These are phyloP conservation scores for Papilio dardanus DNA, from an alignment of 1,140 invertebrate genomes.

Conservation along the genomic window DNA sequence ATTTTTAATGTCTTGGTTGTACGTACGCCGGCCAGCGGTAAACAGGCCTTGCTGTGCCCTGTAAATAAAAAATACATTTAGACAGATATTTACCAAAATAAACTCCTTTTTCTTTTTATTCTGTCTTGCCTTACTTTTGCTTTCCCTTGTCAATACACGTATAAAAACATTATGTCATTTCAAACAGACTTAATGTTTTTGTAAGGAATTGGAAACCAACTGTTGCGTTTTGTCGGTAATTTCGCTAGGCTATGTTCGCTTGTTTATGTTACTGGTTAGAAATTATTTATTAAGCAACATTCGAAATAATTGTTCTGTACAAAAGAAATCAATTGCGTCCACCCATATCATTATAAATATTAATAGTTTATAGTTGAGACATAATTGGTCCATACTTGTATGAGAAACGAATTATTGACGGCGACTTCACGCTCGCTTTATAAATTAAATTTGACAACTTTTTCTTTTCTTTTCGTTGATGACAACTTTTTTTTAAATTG, in stretches of 20 bases:
- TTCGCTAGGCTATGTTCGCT: background rate
- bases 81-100: background rate
- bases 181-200: no score
- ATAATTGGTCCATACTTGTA: background rate
- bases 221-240: background rate
- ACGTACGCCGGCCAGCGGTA: slow-evolving; percentile 66
- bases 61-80: slow-evolving; percentile 43
- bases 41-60: slow-evolving; percentile 53
- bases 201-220: no score
- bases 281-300: background rate
- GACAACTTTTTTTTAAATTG: no score
- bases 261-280: background rate
- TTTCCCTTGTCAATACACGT: no score
- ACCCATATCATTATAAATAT: background rate
- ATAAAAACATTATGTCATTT: no score
- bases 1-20: slow-evolving; percentile 52
- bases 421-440: background rate
- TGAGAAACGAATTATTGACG: background rate
- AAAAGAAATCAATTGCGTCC: slow-evolving; percentile 3
- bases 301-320: background rate
- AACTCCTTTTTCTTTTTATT: no score
- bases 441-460: no score
- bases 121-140: no score
- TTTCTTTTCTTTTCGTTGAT: no score
- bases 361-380: background rate